A percentile compares a stretch with the other conserved stretches of the same genome.
Conservation (phyloP, 2,888 invertebrate species). For the Deroplatys truncata region DNA sequence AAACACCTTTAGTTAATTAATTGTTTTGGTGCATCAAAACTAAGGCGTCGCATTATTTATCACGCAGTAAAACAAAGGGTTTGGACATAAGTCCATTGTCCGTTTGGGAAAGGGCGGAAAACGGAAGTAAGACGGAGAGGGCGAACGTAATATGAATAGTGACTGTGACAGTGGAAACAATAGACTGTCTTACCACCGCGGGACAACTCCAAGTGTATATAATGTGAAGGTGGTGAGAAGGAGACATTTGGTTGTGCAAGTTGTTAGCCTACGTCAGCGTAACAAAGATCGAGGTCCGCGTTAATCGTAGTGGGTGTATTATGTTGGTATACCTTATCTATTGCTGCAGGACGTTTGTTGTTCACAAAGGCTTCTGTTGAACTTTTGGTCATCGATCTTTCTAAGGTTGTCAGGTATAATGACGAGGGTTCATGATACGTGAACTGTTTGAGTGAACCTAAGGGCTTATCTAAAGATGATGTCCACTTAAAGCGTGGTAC, state of each 20-base stretch:
- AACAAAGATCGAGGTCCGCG: not conserved
- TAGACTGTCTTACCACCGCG: not conserved
- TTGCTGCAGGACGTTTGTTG: not conserved
- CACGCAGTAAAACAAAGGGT: not conserved
- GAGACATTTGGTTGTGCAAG: not conserved
- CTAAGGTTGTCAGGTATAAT: not conserved
- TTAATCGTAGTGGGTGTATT: not conserved
- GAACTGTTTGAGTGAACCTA: too few species aligned
- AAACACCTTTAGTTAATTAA: not conserved
- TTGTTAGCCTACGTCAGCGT: not conserved
- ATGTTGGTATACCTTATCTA: not conserved
- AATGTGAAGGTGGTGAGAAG: too few species aligned
- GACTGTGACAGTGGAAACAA: constrained; percentile 4
- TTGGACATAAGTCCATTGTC: constrained; percentile 3
- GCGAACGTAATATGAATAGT: not conserved
- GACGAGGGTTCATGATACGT: too few species aligned
- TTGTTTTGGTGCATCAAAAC: not conserved
- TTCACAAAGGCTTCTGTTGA: not conserved
- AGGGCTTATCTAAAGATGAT: too few species aligned
- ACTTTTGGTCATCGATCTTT: not conserved
- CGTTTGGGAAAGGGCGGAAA: not conserved
- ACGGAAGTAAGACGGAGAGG: not conserved
- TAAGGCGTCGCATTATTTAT: not conserved
- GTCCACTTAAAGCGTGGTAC: too few species aligned
- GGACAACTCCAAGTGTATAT: too few species aligned